These are phyloP conservation scores for Deroplatys truncata DNA, from an alignment of 2,888 invertebrate species.

Conservation along the genomic window DNA sequence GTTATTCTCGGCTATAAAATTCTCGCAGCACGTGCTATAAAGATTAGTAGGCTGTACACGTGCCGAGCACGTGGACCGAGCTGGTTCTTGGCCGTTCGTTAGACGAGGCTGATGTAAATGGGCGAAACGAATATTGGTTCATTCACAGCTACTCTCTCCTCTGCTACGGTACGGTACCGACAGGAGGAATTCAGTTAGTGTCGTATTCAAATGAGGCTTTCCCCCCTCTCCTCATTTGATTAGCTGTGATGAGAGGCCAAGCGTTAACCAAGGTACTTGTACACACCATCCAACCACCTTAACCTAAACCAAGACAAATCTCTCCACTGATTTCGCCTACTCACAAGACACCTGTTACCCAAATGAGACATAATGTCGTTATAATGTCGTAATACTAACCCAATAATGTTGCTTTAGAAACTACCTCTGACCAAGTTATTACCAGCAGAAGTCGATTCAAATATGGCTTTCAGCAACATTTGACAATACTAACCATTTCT, in stretches of 20 bases:
- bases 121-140: background rate
- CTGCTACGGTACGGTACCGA: background rate
- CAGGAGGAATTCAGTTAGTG: constrained; percentile 20
- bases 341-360: background rate
- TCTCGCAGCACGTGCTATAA: background rate
- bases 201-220: constrained; percentile 26
- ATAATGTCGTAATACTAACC: background rate
- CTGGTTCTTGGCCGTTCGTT: background rate
- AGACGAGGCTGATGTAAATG: background rate
- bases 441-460: background rate
- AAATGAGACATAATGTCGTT: too few relatives aligned
- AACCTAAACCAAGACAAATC: background rate
- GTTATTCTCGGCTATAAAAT: too few relatives aligned
- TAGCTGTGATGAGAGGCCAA: constrained; percentile 20
- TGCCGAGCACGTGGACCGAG: background rate
- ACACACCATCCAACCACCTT: constrained; percentile 2
- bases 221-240: constrained; percentile 21
- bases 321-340: background rate
- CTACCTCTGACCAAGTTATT: background rate
- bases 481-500: too few relatives aligned
- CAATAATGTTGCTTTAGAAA: background rate
- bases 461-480: too few relatives aligned
- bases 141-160: constrained; percentile 4
- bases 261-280: constrained; percentile 12
- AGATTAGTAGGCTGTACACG: background rate